These are phyloP conservation scores for Eupeodes latifasciatus DNA, from an alignment of 2,888 invertebrate species.

Conservation along the genomic window DNA sequence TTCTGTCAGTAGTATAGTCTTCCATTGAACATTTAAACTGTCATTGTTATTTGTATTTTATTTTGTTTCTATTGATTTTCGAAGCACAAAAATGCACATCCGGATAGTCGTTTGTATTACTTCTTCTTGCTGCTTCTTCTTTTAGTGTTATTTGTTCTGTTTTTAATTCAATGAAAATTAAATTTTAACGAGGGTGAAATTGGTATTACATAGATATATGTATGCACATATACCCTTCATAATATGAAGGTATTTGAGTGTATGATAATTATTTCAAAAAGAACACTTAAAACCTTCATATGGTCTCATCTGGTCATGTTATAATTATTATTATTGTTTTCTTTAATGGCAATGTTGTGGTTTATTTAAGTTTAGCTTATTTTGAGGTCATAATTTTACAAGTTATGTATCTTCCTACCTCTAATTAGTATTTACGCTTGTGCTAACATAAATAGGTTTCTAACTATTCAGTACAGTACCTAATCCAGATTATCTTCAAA, in stretches of 20 bases:
- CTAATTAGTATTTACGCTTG: not conserved
- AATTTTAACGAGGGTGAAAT: conserved; percentile 29
- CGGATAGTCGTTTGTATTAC: not conserved
- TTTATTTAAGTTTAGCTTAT: not conserved
- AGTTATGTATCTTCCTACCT: not conserved
- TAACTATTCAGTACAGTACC: not conserved
- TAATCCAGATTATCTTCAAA: not conserved
- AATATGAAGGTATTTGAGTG: too few relatives aligned
- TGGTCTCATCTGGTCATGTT: not conserved
- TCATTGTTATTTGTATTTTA: not conserved
- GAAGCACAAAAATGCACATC: conserved; percentile 60
- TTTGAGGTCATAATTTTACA: not conserved
- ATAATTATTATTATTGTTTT: not conserved
- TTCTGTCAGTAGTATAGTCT: too few relatives aligned
- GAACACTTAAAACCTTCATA: conserved; percentile 18
- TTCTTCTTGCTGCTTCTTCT: not conserved
- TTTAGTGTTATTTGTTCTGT: too few relatives aligned
- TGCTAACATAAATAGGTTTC: not conserved
- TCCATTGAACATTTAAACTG: not conserved
- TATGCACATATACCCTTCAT: too few relatives aligned
- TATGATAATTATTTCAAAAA: not conserved
- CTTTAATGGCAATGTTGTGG: not conserved
- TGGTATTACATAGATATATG: not conserved
- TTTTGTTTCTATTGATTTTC: conserved; percentile 57
- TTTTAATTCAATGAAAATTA: conserved; percentile 20